Conservation (phyloP, 2,888 invertebrate species). For the Trachelus tabidus region DNA sequence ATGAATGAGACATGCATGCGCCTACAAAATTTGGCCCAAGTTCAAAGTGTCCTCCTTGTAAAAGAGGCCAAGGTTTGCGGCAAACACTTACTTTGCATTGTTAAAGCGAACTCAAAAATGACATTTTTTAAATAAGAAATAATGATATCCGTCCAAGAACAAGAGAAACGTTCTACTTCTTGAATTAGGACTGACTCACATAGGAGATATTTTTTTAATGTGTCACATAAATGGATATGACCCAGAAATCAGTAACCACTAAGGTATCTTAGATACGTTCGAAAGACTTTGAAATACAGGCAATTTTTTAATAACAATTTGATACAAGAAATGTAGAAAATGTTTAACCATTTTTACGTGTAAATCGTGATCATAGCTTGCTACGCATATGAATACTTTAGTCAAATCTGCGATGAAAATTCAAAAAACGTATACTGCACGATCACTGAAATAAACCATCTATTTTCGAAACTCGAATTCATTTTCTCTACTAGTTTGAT, state of each 20-base stretch:
- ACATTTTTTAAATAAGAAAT: conserved; percentile 12
- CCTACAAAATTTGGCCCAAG: conserved; percentile 28
- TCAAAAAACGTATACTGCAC: not conserved
- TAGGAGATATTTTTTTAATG: not conserved
- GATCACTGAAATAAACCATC: not conserved
- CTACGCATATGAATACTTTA: not conserved
- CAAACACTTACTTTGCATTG: conserved; percentile 28
- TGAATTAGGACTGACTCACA: conserved; percentile 1
- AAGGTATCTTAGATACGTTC: not conserved
- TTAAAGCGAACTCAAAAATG: conserved; percentile 6
- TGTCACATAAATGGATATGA: not conserved
- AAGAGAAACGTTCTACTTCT: conserved; percentile 10
- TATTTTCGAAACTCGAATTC: not conserved
- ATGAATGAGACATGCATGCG: not conserved
- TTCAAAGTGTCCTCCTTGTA: conserved; percentile 29
- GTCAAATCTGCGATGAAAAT: not conserved
- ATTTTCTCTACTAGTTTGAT: not conserved
- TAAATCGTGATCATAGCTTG: not conserved
- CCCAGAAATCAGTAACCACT: not conserved
- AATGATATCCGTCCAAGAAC: conserved; percentile 3
- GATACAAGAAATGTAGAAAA: not conserved
- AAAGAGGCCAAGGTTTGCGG: conserved; percentile 34
- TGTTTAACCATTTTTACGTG: not conserved
- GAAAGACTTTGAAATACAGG: not conserved
- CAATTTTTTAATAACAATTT: not conserved